Percentiles rank a stretch among this genome's conserved stretches.
phyloP scores from a whole-genome alignment of 2,888 invertebrate genomes.

The Andrena bucephala region DNA sequence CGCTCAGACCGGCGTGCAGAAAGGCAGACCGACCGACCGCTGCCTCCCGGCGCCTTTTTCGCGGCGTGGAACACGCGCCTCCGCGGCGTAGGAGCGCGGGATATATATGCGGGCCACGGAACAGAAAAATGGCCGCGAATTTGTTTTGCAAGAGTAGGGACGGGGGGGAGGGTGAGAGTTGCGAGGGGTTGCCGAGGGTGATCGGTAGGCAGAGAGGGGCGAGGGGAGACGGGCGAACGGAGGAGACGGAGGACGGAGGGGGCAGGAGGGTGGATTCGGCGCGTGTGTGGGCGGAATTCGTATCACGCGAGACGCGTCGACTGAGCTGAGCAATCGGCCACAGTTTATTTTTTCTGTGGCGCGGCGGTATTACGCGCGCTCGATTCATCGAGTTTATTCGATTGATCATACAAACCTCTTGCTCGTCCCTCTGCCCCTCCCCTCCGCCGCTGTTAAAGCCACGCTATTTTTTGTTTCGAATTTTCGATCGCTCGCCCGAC shows the following conservation, averaged over 20 bases:
- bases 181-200: background rate
- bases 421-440: conserved; percentile 23
- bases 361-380: conserved; percentile 75
- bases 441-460: no score
- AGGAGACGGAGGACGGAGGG: conserved; percentile 29
- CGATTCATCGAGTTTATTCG: conserved; percentile 77
- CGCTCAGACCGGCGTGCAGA: conserved; percentile 53
- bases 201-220: conserved; percentile 4
- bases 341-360: conserved; percentile 72
- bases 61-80: conserved; percentile 65
- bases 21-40: conserved; percentile 62
- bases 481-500: background rate
- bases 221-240: conserved; percentile 27
- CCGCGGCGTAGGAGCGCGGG: conserved; percentile 62
- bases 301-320: conserved; percentile 51
- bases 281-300: conserved; percentile 57
- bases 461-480: no score
- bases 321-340: conserved; percentile 66
- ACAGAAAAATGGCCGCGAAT: conserved; percentile 79
- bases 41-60: conserved; percentile 67
- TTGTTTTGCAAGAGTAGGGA: conserved; percentile 69
- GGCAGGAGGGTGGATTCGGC: conserved; percentile 16
- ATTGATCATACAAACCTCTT: conserved; percentile 72
- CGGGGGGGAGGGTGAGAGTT: conserved; percentile 7
- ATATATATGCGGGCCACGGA: conserved; percentile 70